A percentile compares a stretch with the other conserved stretches of the same genome.
Conservation (phyloP, 2,113 vertebrate genomes). For the western clawed frog (Xenopus tropicalis) region DNA sequence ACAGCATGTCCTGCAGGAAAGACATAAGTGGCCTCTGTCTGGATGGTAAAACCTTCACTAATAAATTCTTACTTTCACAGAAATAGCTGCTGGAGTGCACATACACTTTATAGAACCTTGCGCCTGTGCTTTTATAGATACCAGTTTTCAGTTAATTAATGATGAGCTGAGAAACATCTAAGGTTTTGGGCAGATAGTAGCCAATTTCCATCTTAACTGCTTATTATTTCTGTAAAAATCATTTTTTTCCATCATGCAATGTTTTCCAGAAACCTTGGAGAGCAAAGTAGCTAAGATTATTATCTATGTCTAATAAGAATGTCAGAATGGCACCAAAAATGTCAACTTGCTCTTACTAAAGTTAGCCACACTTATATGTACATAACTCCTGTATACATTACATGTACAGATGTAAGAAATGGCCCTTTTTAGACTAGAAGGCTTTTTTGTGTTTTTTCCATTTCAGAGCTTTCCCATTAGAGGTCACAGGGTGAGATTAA, state of each 20-base stretch:
- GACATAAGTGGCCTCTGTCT: constrained; percentile 5
- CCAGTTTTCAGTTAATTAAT: constrained; percentile 3
- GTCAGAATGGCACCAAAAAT: too few species aligned
- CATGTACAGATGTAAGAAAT: too few species aligned
- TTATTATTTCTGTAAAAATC: constrained; percentile 14
- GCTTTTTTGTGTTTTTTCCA: too few species aligned
- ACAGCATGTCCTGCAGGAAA: background rate
- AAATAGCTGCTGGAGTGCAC: constrained; percentile 12
- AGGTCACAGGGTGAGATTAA: too few species aligned
- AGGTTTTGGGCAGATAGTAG: constrained; percentile 17
- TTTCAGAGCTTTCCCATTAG: too few species aligned
- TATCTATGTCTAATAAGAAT: too few species aligned
- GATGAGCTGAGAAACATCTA: constrained; percentile 3
- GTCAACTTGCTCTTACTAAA: too few species aligned
- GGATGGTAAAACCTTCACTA: constrained; percentile 21
- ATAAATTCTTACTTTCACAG: constrained; percentile 12
- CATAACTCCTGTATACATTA: too few species aligned
- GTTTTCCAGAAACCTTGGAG: background rate
- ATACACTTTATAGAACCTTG: background rate
- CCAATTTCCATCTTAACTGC: background rate
- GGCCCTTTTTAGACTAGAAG: too few species aligned
- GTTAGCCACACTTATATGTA: too few species aligned
- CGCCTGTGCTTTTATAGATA: background rate
- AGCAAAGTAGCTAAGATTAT: too few species aligned
- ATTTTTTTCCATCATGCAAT: constrained; percentile 28